Conservation (phyloP, 2,113 vertebrate genomes). For the Chaetorhynchus papuensis region DNA sequence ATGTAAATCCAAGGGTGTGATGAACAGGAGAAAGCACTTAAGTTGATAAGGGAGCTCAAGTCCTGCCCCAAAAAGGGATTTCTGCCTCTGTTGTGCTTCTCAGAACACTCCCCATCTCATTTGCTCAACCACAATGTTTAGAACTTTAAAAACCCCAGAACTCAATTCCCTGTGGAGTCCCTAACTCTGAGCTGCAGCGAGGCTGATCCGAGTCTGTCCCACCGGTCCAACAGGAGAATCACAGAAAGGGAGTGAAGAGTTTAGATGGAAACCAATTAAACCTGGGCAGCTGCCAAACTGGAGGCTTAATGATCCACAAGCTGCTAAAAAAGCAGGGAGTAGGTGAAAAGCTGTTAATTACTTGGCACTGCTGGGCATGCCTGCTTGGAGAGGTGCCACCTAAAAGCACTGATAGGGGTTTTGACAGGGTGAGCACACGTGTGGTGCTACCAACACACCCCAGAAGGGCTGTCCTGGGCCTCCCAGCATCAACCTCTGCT, state of each 20-base stretch:
- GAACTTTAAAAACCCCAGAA: neutral
- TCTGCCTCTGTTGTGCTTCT: neutral
- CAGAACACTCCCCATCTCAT: neutral
- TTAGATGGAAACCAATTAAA: neutral
- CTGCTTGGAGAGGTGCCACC: neutral
- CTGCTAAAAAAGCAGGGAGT: neutral
- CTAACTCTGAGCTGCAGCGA: neutral
- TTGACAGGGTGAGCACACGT: neutral
- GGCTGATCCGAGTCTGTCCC: neutral
- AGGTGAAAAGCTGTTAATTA: neutral
- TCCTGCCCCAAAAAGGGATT: neutral
- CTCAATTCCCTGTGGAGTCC: neutral
- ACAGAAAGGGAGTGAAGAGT: neutral
- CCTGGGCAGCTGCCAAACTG: neutral
- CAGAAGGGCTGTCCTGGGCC: neutral
- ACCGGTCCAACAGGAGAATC: neutral
- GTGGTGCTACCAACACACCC: neutral
- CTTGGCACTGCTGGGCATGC: neutral
- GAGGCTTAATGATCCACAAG: neutral
- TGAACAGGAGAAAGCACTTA: neutral
- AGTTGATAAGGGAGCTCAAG: neutral
- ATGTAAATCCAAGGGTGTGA: fast-evolving
- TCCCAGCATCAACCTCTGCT: neutral
- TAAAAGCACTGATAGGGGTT: neutral
- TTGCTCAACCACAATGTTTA: neutral